phyloP scores from a whole-genome alignment of 2,888 invertebrate species.

The Sarcophaga subvicina region DNA sequence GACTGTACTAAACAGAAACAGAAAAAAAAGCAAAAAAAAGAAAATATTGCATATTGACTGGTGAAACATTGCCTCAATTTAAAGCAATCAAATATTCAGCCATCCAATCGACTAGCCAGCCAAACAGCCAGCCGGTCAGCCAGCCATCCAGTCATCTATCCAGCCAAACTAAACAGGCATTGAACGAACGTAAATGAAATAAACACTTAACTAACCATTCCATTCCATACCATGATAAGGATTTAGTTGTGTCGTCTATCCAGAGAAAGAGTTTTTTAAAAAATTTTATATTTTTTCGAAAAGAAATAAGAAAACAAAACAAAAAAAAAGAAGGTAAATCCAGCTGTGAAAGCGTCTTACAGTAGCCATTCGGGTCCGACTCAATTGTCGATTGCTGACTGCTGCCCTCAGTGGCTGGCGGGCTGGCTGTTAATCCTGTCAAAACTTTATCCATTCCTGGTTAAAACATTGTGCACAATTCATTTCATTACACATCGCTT shows the following conservation, averaged over 20 bases:
- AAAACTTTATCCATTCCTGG: constrained; percentile 64
- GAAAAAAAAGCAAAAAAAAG: neutral
- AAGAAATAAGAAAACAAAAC: neutral
- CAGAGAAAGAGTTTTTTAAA: constrained; percentile 52
- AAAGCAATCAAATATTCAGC: constrained; percentile 57
- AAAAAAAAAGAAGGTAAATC: constrained; percentile 35
- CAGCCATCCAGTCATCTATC: constrained; percentile 13
- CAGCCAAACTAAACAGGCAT: constrained; percentile 25
- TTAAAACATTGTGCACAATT: constrained; percentile 61
- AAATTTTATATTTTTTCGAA: constrained; percentile 22
- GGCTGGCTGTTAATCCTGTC: constrained; percentile 62
- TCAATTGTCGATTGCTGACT: constrained; percentile 46
- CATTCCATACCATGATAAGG: constrained; percentile 43
- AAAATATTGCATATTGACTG: constrained; percentile 40
- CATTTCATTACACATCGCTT: constrained; percentile 63
- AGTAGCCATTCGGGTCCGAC: constrained; percentile 61
- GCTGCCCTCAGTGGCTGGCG: constrained; percentile 52
- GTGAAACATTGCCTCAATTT: constrained; percentile 57
- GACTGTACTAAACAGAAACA: constrained; percentile 45
- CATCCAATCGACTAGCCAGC: constrained; percentile 29
- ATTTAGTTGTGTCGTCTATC: constrained; percentile 48
- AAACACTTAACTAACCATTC: constrained; percentile 40
- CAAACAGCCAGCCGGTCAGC: constrained; percentile 25
- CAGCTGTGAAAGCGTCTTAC: constrained; percentile 68
- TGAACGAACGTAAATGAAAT: constrained; percentile 36